phyloP scores from a whole-genome alignment of 2,888 invertebrate genomes.

The Tolmerus cingulatus region DNA sequence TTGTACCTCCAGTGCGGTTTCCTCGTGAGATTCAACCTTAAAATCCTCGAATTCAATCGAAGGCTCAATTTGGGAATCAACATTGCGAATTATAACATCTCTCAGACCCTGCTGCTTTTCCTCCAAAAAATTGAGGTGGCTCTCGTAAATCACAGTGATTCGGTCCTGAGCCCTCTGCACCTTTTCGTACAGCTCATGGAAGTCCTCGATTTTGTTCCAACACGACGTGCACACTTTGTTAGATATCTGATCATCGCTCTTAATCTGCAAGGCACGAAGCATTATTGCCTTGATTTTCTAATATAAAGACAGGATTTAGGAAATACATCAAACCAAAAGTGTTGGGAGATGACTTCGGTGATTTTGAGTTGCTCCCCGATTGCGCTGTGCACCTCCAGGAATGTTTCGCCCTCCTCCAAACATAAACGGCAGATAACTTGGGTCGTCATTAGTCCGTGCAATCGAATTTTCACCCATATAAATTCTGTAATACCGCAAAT shows the following conservation, averaged over 20 bases:
- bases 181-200: constrained; percentile 40
- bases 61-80: neutral
- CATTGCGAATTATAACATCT: neutral
- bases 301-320: neutral
- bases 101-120: constrained; percentile 20
- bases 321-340: constrained; percentile 44
- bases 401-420: constrained; percentile 35
- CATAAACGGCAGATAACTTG: constrained; percentile 42
- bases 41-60: neutral
- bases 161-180: constrained; percentile 43
- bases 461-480: neutral
- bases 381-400: constrained; percentile 42
- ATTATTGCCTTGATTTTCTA: neutral
- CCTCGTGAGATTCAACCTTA: constrained; percentile 1
- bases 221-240: constrained; percentile 45
- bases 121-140: neutral
- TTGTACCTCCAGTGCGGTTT: neutral
- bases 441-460: neutral
- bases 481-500: neutral
- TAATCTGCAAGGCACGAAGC: constrained; percentile 26
- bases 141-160: constrained; percentile 36
- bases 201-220: constrained; percentile 43
- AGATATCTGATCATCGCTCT: constrained; percentile 40
- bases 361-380: constrained; percentile 37
- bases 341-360: constrained; percentile 33